Evolutionary conservation across 2,113 vertebrate genomes (phyloP).

Genomic region (Regulus satrapa): DNA sequence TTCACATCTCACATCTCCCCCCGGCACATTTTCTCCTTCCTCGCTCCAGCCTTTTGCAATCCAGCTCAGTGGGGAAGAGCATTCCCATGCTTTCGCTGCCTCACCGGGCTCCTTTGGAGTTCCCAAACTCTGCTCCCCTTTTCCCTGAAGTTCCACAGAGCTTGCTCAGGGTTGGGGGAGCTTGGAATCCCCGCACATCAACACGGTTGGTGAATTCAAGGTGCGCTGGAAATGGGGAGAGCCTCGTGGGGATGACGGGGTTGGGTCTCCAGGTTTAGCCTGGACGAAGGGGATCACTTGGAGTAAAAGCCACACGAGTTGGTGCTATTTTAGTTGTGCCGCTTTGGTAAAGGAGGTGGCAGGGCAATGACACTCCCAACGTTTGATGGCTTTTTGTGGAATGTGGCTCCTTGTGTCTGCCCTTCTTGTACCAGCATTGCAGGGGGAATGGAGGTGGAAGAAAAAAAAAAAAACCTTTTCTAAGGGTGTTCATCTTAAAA

Average conservation of each 20-base stretch:
- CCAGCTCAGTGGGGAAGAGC: neutral
- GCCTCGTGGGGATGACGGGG: neutral
- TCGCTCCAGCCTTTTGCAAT: neutral
- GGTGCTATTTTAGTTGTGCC: neutral
- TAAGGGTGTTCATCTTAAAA: neutral
- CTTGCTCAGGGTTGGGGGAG: neutral
- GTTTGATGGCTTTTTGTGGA: neutral
- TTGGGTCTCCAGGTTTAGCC: neutral
- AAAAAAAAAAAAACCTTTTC: neutral
- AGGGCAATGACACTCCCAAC: neutral
- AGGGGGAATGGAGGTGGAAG: neutral
- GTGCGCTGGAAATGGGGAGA: neutral
- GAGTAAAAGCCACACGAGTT: neutral
- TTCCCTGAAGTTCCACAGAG: neutral
- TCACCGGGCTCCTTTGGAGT: neutral
- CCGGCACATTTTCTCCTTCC: neutral
- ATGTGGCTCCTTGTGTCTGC: neutral
- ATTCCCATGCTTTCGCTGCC: neutral
- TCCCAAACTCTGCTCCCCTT: neutral
- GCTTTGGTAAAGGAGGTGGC: neutral
- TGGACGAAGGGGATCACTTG: neutral
- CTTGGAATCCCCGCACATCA: neutral
- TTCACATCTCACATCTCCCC: neutral
- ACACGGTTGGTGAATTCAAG: neutral
- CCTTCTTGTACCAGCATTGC: neutral